Base-by-base conservation (phyloP, 2,113 vertebrate genomes). In the Menura novaehollandiae region DNA sequence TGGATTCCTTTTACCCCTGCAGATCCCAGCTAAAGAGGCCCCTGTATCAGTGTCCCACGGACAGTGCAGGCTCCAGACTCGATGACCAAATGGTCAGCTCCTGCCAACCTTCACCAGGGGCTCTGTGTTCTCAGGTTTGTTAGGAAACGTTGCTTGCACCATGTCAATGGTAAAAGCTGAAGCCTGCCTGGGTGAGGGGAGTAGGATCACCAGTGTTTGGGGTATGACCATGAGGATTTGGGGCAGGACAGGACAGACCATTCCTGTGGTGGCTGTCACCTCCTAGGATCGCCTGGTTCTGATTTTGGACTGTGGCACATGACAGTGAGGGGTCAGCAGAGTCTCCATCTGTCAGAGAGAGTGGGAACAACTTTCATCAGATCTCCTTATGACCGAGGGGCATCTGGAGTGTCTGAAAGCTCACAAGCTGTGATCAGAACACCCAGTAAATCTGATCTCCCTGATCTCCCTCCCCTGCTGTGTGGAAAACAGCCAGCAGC, bases 61-160 rank as follows among this genome's bases (percentile, higher is more conserved):
- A 3, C 58, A n/a, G 17, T 1, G 5, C 18, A n/a, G 59, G 33
- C 21, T 58, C 32, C 2, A 5, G 51, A 16, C 7, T 28, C 1
- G 4, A 11, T 32, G 30, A 12, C 37, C 14, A 10, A 52, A 26
- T 10, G 6, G 20, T 4, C 2, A 2, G 10, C 19, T 69, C 21
- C 49, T 7, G 21, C 11, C 10, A 21, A 22, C 20, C 24, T 5
- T 4, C n/a, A 5, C 8, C 35, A 8, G 10, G 15, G 0, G 1
- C 46, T 60, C 52, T 0, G 0, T 1, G 3, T 1, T 32, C 14
- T 12, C 11, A 4, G 19, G 7, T 10, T 13, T 32, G 35, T 7
- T 7, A 30, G 91, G 41, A 74, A 66, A 44, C 3, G 1, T 5
- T 3, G 1, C 13, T 32, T 3, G 5, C 15, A 12, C 13, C 0